A percentile compares a stretch with the other conserved stretches of the same genome.
Evolutionary conservation across 2,888 invertebrate genomes (phyloP).

Genomic region (Pristionchus arcanus): DNA sequence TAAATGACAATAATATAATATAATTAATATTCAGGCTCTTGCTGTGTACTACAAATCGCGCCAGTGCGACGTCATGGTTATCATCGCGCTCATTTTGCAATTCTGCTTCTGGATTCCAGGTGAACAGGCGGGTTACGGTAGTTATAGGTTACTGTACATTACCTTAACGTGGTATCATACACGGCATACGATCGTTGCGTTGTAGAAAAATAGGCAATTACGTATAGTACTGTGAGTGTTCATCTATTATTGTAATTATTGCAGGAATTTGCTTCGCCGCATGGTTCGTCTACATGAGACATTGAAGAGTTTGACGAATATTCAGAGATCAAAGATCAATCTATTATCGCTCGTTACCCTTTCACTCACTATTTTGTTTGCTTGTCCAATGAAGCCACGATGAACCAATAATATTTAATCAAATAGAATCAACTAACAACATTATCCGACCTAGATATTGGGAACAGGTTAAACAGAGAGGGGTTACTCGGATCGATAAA

Average conservation of each 20-base stretch:
- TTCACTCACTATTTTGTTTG: neutral
- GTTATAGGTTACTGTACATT: neutral
- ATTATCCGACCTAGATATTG: neutral
- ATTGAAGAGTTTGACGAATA: neutral
- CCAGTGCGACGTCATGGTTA: constrained; percentile 25
- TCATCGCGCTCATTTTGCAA: constrained; percentile 20
- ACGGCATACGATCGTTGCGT: too few species aligned
- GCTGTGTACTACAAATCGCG: constrained; percentile 53
- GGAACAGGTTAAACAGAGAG: neutral
- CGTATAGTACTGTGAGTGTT: too few species aligned
- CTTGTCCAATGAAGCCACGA: neutral
- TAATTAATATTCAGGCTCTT: neutral
- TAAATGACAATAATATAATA: neutral
- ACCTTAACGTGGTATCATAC: too few species aligned
- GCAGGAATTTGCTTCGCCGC: constrained; percentile 42
- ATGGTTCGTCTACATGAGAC: constrained; percentile 33
- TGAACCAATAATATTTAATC: neutral
- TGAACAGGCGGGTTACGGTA: neutral
- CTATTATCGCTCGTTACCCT: neutral
- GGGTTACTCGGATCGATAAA: constrained; percentile 22
- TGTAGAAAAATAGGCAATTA: too few species aligned
- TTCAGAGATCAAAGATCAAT: neutral
- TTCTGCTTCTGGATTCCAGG: constrained; percentile 50
- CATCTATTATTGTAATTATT: neutral
- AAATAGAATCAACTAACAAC: neutral